These are phyloP conservation scores for Phyllostomus discolor DNA, from an alignment of 2,113 vertebrate genomes.

Conservation along the genomic window DNA sequence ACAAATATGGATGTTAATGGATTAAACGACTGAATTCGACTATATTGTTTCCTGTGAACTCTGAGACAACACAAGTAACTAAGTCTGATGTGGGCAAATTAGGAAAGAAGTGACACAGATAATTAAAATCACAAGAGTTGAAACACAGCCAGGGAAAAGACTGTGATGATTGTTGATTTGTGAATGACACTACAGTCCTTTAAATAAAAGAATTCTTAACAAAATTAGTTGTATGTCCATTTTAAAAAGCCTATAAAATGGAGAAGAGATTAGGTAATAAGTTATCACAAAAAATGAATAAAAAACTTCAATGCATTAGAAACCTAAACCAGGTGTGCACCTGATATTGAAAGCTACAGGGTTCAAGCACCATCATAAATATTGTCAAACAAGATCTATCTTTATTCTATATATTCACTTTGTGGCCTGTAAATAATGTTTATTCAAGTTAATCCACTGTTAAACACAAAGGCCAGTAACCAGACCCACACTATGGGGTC, in stretches of 20 bases:
- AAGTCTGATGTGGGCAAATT: neutral
- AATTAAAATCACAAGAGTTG: neutral
- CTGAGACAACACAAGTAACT: neutral
- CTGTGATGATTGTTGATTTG: neutral
- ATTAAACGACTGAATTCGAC: neutral
- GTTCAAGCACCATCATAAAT: neutral
- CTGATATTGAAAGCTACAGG: conserved; percentile 36
- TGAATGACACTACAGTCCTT: neutral
- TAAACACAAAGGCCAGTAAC: conserved; percentile 40
- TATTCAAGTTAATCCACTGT: conserved; percentile 54
- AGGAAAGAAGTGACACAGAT: neutral
- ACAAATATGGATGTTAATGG: neutral
- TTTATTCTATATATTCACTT: conserved; percentile 20
- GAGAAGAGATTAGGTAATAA: neutral
- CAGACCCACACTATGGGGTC: conserved; percentile 40
- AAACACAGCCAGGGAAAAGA: neutral
- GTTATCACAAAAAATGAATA: neutral
- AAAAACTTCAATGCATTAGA: neutral
- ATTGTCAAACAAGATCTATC: conserved; percentile 32
- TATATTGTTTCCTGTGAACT: neutral
- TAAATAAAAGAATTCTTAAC: neutral
- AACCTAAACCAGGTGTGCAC: neutral
- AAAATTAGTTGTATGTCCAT: neutral
- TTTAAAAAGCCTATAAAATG: neutral
- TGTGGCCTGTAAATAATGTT: conserved; percentile 63